Base-by-base conservation (phyloP, 2,888 invertebrate species). In the Drosophila limbata region DNA sequence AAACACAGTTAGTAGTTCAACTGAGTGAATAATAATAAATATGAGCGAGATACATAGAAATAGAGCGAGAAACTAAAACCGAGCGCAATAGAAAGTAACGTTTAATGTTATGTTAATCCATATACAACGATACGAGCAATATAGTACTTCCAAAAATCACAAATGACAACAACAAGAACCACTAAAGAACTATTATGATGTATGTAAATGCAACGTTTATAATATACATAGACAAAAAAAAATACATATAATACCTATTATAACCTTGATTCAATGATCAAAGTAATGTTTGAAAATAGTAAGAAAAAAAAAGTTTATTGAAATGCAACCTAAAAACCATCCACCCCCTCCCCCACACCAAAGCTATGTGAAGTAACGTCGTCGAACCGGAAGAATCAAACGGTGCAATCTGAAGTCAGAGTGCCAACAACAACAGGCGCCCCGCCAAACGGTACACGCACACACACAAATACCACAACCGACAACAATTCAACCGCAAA, bases 91-190 rank as follows among this genome's bases (percentile, higher is more conserved):
- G 60, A 51, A 50, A 63, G 50, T 65, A 60, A 50, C 42, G 57
- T 59, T 44, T 65, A 60, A 50, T 39, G 57, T 59, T 44, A 65
- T 51, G 59, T 72, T 65, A 65, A 72, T 50, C 45, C 53, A 53
- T 31, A 77, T 44, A 84, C 87, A 82, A 86, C 81, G 87, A 82
- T 86, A 52, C 51, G 61, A 57, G 84, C 53, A 86, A 82, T 74
- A 50, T 72, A 86, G 81, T 86, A 86, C 86, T 82, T 82, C 86
- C 86, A 85, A 62, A 63, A 60, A 63, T 50, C 37, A 62, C 42
- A 44, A 66, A 62, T 33, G 52, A 66, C 28, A 69, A 60, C 48
- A 68, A 61, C 52, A 59, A 71, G 51, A 56, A 47, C 56, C 40
- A 55, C 51, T 44, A 31, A 51, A 50, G 19, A 62, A 53, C 21